phyloP scores from a whole-genome alignment of 2,113 vertebrate species.

The Sorex araneus region DNA sequence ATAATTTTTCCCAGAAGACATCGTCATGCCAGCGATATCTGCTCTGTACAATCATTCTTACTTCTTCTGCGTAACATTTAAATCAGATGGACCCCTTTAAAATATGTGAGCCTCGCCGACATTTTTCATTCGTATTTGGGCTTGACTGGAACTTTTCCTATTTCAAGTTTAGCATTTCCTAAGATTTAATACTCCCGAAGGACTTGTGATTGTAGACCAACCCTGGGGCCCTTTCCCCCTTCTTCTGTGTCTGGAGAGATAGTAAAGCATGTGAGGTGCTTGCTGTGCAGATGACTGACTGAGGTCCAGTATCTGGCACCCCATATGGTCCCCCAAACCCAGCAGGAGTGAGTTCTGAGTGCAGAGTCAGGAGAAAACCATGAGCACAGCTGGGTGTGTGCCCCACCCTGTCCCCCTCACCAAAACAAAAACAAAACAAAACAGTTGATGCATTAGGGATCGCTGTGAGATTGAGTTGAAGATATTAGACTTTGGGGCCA shows the following conservation, averaged over 20 bases:
- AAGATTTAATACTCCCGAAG: background rate
- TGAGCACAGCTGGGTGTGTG: too few relatives aligned
- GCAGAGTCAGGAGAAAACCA: too few relatives aligned
- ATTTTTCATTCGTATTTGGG: background rate
- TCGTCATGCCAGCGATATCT: background rate
- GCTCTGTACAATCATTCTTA: background rate
- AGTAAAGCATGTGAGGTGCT: background rate
- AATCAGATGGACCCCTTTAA: background rate
- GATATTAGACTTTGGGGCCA: background rate
- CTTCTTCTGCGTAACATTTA: background rate
- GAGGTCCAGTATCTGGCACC: too few relatives aligned
- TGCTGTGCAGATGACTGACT: too few relatives aligned
- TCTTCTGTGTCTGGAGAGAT: slow-evolving; percentile 20
- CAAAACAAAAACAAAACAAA: too few relatives aligned
- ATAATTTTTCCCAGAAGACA: background rate
- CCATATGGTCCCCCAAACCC: too few relatives aligned
- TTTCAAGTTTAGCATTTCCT: background rate
- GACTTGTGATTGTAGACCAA: background rate
- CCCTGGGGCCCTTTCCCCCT: background rate
- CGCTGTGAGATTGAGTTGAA: background rate
- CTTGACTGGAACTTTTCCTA: background rate
- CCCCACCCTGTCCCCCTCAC: too few relatives aligned
- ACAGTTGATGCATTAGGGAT: background rate
- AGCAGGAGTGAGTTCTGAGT: too few relatives aligned
- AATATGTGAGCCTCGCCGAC: background rate